phyloP scores from a whole-genome alignment of 2,797 vertebrate genomes.

The Percopsis omiscomaycus region DNA sequence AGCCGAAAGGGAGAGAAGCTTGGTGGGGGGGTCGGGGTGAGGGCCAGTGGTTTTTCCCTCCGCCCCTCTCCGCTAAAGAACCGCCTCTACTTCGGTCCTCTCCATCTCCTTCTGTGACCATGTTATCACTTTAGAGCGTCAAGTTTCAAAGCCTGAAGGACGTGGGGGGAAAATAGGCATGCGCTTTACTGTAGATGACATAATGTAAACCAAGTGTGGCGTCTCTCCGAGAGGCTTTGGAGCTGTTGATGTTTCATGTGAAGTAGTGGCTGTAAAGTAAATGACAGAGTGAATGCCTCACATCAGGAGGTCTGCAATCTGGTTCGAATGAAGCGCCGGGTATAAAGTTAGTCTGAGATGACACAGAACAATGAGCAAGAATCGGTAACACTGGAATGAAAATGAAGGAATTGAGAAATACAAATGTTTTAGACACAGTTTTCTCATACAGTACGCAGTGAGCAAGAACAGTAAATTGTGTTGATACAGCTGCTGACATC shows the following conservation, averaged over 20 bases:
- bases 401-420: too few species aligned
- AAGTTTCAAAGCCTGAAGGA: neutral
- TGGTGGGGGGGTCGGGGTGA: neutral
- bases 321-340: neutral
- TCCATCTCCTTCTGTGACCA: too few species aligned
- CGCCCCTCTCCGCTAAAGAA: too few species aligned
- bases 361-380: neutral
- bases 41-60: neutral
- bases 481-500: too few species aligned
- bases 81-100: too few species aligned
- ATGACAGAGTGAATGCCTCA: constrained; percentile 4
- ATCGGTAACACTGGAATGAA: too few species aligned
- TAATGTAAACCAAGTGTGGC: neutral
- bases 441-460: too few species aligned
- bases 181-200: neutral
- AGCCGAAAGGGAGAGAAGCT: neutral
- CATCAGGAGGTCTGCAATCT: too few species aligned
- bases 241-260: constrained; percentile 1
- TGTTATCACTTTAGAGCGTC: neutral
- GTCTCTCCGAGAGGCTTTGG: neutral
- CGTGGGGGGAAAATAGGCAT: neutral
- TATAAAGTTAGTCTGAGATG: too few species aligned
- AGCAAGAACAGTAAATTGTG: too few species aligned
- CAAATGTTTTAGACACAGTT: too few species aligned
- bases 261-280: neutral